Conservation (phyloP, 2,888 invertebrate genomes). For the Octodonta nipae region DNA sequence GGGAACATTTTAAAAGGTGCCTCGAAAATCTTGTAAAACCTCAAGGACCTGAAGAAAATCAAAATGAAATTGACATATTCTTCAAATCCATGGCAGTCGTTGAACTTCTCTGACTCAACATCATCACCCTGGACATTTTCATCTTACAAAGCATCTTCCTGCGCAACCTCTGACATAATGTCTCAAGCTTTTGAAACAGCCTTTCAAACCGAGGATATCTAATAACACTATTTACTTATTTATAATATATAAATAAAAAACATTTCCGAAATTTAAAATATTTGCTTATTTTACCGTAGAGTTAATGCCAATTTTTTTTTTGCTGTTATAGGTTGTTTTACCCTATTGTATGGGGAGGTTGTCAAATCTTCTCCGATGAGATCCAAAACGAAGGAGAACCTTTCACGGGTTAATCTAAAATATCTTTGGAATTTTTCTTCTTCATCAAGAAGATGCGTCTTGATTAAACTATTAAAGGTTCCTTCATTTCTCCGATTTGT, state of each 20-base stretch:
- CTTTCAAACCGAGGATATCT: too few species aligned
- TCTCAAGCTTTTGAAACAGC: too few species aligned
- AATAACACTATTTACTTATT: too few species aligned
- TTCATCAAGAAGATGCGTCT: neutral
- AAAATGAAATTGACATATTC: too few species aligned
- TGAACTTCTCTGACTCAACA: too few species aligned
- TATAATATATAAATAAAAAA: neutral
- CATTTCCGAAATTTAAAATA: neutral
- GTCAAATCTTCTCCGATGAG: neutral
- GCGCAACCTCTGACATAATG: too few species aligned
- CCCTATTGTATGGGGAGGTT: neutral
- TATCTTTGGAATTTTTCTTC: neutral
- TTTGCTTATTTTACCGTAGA: neutral
- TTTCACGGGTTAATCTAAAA: conserved; percentile 1
- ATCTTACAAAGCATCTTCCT: too few species aligned
- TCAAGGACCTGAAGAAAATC: too few species aligned
- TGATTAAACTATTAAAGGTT: neutral
- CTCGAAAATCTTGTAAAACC: too few species aligned
- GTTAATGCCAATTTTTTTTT: neutral
- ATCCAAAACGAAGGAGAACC: neutral
- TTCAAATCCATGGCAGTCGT: too few species aligned
- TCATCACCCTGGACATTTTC: too few species aligned
- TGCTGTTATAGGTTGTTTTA: neutral
- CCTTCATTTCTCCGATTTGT: neutral
- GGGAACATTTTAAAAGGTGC: too few species aligned